Evolutionary conservation across 2,888 invertebrate genomes (phyloP), one percentile per base, ranked within the genome.

Genomic region (Pollenia labialis): DNA sequence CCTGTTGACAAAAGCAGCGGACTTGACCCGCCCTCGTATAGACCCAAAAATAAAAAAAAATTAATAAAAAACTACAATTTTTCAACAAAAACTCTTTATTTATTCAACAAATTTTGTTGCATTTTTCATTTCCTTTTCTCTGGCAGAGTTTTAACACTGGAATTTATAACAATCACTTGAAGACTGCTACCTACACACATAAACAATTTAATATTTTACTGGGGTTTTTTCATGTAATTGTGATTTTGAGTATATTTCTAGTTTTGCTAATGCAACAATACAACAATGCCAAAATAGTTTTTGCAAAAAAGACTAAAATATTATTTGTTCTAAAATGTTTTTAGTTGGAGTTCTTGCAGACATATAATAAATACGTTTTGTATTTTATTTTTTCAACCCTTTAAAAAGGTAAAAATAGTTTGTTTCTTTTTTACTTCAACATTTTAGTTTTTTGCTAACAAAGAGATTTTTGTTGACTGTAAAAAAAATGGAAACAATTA

Each of bases 101-200:
- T 79, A 42, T 50, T 42, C 18, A 8, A 11, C 4, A 32, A 32
- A 16, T 79, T 69, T 79, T 79, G 58, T 69, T 58, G 48, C 58
- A 79, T 69, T 54, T 76, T 62, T 62, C 71, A 62, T 80, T 48
- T 66, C 10, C 74, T 50, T 12, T 56, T 58, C 54, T 56, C 52
- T 82, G 75, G 74, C 81, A 54, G 11, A 54, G n/a, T 69, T 76
- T 82, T 69, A 82, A 82, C 62, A 76, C 40, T 71, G 56, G 40
- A 52, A 69, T 69, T 69, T 69, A 82, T 40, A 82, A 69, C 82
- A 82, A 76, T 76, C 82, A 74, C 66, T 74, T 74, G 48, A 62
- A 54, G 58, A 46, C 62, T 80, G 40, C 42, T 42, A 40, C 23
- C 42, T 42, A 40, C 23, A 23, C 23, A 23, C 32, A 32, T 32